phyloP scores from a whole-genome alignment of 2,797 vertebrate genomes.

The Pangasius krempfi region DNA sequence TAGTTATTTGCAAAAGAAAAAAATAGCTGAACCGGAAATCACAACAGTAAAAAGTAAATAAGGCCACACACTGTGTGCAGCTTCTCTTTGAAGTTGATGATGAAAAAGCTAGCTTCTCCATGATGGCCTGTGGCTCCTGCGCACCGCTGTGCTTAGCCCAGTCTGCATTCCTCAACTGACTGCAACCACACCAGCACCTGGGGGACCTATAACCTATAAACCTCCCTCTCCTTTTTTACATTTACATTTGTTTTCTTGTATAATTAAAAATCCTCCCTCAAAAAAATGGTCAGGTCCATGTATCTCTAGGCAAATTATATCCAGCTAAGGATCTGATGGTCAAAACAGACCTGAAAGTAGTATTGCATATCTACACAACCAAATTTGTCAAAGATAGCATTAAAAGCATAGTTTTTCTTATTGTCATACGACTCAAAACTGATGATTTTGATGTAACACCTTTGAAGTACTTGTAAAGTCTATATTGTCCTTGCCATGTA shows the following conservation, averaged over 20 bases:
- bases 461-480: neutral
- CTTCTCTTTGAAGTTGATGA: neutral
- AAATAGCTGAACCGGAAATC: neutral
- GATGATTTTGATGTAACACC: neutral
- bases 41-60: neutral
- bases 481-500: neutral
- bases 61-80: neutral
- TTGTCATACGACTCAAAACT: neutral
- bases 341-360: neutral
- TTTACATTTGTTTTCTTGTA: neutral
- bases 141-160: constrained; percentile 24
- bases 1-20: neutral
- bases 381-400: neutral
- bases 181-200: constrained; percentile 37
- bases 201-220: neutral
- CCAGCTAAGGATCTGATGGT: neutral
- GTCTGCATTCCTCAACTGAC: constrained; percentile 38
- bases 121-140: constrained; percentile 71
- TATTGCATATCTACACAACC: neutral
- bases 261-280: neutral
- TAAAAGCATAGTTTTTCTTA: neutral
- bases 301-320: neutral
- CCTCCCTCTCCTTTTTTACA: neutral
- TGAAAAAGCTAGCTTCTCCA: constrained; percentile 59
- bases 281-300: neutral